phyloP scores from a whole-genome alignment of 2,113 vertebrate genomes.

The Sphyrna mokarran region DNA sequence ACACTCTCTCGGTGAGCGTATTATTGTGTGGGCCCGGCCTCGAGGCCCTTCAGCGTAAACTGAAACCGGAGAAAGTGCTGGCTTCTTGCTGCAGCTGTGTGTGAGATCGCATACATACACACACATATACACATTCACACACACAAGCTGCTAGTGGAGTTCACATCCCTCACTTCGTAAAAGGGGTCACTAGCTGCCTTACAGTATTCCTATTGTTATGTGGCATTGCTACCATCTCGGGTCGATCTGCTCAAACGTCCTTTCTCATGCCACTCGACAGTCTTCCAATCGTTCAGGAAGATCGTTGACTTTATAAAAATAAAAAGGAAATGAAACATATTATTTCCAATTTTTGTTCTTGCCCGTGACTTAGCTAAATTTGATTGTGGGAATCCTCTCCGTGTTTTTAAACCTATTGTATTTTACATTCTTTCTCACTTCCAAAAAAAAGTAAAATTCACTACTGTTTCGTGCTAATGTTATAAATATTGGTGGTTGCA shows the following conservation, averaged over 20 bases:
- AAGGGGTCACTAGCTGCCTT: neutral
- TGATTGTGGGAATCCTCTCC: neutral
- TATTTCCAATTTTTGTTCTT: neutral
- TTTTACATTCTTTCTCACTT: too few relatives aligned
- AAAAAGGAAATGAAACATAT: slow-evolving; percentile 20
- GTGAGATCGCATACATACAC: slow-evolving; percentile 50
- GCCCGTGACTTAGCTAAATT: slow-evolving; percentile 10
- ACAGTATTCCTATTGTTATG: slow-evolving; percentile 27
- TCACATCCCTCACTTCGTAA: neutral
- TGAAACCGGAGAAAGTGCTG: slow-evolving; percentile 49
- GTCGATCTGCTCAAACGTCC: neutral
- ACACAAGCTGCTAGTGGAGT: slow-evolving; percentile 7
- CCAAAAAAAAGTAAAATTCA: neutral
- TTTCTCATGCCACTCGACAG: neutral
- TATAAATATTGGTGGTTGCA: neutral
- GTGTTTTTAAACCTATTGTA: neutral
- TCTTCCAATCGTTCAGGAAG: neutral
- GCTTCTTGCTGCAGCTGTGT: slow-evolving; percentile 49
- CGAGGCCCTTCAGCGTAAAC: slow-evolving; percentile 40
- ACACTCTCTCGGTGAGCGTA: neutral
- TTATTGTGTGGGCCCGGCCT: slow-evolving; percentile 1
- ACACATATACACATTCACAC: neutral
- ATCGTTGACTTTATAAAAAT: neutral
- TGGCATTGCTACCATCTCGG: slow-evolving; percentile 1
- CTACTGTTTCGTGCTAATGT: neutral